Evolutionary conservation across 2,888 invertebrate species (phyloP), one percentile per base, ranked within the genome.

Genomic region (Drosophila tanythrix): DNA sequence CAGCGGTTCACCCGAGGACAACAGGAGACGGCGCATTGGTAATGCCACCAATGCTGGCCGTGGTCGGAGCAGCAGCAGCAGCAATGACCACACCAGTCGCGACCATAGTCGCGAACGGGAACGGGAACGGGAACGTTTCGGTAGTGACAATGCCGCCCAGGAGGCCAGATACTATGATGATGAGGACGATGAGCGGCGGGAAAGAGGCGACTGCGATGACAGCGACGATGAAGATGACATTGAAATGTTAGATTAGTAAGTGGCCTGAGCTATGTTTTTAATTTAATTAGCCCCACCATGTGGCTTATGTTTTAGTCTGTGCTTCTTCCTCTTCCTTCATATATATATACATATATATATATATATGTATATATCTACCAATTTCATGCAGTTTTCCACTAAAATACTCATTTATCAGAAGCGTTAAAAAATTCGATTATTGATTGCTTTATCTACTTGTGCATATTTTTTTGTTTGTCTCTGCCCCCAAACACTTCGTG

Each of bases 191-290:
- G 67, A 91, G 27, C 76, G 70, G 21, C 61, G 35, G 10, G 52
- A 60, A 38, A n/a, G 35, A 18, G 61, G 62, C 27, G 88, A 83
- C 6, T 61, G 79, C 4, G 85, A 83, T 0, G 81, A 82, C 21
- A 82, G 82, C 25, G 85, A 83, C 60, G 84, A 81, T 57, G 91
- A 90, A 38, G 91, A 92, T 36, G 92, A 93, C 31, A 82, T 92
- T 62, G 91, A 92, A 67, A 82, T 91, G 84, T 76, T 88, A 61
- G 92, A 93, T 67, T 92, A 86, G 92, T 92, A 76, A 92, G 92
- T 91, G 35, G 15, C 46, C 43, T 38, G 50, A 69, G 33, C 33
- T 69, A 55, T 48, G 50, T 38, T 68, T 51, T 15, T 77, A 79
- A 79, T 79, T 66, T 57, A 77, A 69, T 70, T 77, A 79, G 63